Evolutionary conservation across 2,113 vertebrate genomes (phyloP), one percentile per base, ranked within the genome.

Genomic region (Corythornis vintsioides): DNA sequence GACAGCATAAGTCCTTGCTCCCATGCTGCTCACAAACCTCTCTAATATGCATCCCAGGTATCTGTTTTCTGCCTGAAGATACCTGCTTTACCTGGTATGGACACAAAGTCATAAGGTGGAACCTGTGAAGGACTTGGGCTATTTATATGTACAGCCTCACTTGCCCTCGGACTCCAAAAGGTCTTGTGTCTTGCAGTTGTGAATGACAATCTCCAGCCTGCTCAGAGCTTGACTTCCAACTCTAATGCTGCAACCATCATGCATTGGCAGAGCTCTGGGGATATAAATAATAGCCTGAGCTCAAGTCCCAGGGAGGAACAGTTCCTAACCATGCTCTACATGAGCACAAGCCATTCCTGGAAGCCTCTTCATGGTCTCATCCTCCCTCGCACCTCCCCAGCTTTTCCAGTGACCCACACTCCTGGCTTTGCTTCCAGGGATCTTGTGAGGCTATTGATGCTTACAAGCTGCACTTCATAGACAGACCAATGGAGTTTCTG

Each of bases 221-320:
- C 47, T 86, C 60, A 52, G 88, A 38, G 52, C 56, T 66, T 76
- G 82, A 85, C 59, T 79, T 94, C 71, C 74, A 86, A 33, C 52
- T 80, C 69, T 86, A 83, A 59, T 18, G 38, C 56, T 80, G 56
- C 31, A 77, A 79, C 47, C 11, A 8, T 67, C 56, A 74, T 6
- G 5, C 6, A 9, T 24, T 95, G 95, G 83, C 94, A 95, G 85
- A 89, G 85, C 38, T 94, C n/a, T 40, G 22, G 67, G 67, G 82
- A 28, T 90, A 94, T 94, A 92, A 96, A 95, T 95, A 94, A 95
- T 91, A 86, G 88, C 59, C 75, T 92, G 82, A 43, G 50, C 82
- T 89, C 56, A 61, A 55, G 76, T 85, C 67, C 69, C 76, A 60
- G 60, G 88, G 64, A 96, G 88, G 85, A 95, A 94, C 88, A 60